These are phyloP conservation scores for Actenoides hombroni DNA, from an alignment of 2,113 vertebrate species.

Conservation along the genomic window DNA sequence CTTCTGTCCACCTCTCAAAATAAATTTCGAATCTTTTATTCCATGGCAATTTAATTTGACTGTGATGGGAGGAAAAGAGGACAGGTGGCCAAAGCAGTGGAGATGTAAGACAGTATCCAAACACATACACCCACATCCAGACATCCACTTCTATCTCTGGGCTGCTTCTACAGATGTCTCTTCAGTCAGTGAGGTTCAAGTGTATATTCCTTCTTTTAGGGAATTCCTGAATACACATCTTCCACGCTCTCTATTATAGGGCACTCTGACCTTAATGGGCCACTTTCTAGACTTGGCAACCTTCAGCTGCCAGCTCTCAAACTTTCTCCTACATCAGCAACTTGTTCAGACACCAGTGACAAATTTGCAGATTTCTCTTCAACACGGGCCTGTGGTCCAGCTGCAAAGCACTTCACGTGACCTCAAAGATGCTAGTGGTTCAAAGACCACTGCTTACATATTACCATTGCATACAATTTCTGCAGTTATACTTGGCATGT, in stretches of 20 bases:
- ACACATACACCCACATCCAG: neutral
- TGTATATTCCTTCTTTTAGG: neutral
- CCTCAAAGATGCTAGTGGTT: neutral
- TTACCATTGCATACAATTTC: neutral
- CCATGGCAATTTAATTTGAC: neutral
- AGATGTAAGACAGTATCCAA: neutral
- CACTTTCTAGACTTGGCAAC: neutral
- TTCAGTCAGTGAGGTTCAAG: neutral
- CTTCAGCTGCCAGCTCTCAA: neutral
- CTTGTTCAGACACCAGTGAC: neutral
- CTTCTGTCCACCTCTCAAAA: neutral
- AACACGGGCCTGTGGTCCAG: neutral
- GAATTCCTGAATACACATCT: neutral
- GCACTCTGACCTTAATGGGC: neutral
- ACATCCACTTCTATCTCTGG: neutral
- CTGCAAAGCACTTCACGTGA: neutral
- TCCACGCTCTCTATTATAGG: neutral
- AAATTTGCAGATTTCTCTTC: slow-evolving; percentile 28
- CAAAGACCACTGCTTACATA: neutral
- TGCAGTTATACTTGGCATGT: neutral
- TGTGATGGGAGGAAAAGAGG: neutral
- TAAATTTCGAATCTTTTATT: neutral
- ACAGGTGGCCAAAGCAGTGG: neutral
- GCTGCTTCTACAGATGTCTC: neutral
- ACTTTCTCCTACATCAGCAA: slow-evolving; percentile 1